Evolutionary conservation across 2,113 vertebrate species (phyloP), one percentile per base, ranked within the genome.

Genomic region (Phalacrocorax aristotelis): DNA sequence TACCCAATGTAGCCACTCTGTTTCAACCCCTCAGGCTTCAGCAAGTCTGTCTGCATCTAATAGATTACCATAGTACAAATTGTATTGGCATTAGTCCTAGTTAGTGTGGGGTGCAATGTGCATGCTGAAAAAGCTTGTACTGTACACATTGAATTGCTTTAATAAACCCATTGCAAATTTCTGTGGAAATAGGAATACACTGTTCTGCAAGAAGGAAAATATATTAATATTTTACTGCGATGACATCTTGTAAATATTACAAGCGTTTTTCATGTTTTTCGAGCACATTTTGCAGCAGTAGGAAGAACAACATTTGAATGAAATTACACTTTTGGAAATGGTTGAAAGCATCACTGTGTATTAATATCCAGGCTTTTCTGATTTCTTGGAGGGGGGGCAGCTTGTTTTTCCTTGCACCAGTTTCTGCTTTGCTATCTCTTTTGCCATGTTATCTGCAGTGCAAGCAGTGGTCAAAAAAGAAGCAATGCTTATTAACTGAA

Each of bases 401-500:
- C 6, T 7, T 85, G 62, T 15, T 57, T 89, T 78, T 83, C 46
- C 36, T 58, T 75, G 85, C 25, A 40, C 78, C 87, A 81, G 32
- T 89, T 96, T 95, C 32, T 71, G 9, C 32, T 87, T 93, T 83
- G 16, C 49, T 51, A 11, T 60, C 27, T 87, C 92, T 76, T 32
- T 75, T 76, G 25, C n/a, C 30, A 5, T 65, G 52, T 46, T 88
- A 18, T 91, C 93, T 90, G 70, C 82, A 95, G 83, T 83, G 57
- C 66, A 95, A 92, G 94, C 91, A 96, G 64, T 60, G 48, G 10
- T 88, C 84, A 83, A 69, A 46, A 61, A 93, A 96, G 95, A 95
- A 91, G 76, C 58, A 91, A 82, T 90, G 90, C 61, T 95, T 98
- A 91, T 96, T 96, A 97, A 90, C 87, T 92, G 82, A 97, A 86